phyloP scores from a whole-genome alignment of 2,797 vertebrate genomes.

The Phylloscopus collybita region DNA sequence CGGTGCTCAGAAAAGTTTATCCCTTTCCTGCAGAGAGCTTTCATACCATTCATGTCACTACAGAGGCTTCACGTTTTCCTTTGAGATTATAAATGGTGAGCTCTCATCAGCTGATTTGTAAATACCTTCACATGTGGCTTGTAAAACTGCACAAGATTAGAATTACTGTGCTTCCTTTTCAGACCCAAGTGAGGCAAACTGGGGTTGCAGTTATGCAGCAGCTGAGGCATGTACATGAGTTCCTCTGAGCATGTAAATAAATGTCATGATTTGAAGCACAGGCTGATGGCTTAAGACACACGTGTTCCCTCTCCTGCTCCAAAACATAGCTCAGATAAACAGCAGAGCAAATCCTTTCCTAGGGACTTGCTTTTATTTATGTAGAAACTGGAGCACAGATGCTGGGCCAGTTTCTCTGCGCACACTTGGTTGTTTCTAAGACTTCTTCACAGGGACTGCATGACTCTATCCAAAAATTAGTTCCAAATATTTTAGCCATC shows the following conservation, averaged over 20 bases:
- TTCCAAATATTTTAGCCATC: background rate
- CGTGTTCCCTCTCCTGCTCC: background rate
- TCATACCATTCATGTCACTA: background rate
- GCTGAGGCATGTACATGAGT: background rate
- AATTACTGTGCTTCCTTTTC: background rate
- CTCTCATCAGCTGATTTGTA: background rate
- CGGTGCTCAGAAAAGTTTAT: background rate
- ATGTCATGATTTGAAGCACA: background rate
- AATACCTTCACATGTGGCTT: background rate
- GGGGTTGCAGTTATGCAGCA: background rate
- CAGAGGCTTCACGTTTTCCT: background rate
- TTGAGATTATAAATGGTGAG: background rate
- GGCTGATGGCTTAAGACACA: background rate
- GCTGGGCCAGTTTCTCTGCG: background rate
- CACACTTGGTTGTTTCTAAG: background rate
- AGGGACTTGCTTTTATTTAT: background rate
- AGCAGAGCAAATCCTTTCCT: background rate
- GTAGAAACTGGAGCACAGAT: background rate
- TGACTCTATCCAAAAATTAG: background rate
- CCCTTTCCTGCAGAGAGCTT: background rate
- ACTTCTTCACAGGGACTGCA: background rate
- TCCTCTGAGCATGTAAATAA: background rate
- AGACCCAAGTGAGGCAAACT: background rate
- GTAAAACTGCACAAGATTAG: background rate
- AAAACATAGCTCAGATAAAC: background rate